Evolutionary conservation across 2,888 invertebrate species (phyloP).

Genomic region (Notocelia uddmanniana): DNA sequence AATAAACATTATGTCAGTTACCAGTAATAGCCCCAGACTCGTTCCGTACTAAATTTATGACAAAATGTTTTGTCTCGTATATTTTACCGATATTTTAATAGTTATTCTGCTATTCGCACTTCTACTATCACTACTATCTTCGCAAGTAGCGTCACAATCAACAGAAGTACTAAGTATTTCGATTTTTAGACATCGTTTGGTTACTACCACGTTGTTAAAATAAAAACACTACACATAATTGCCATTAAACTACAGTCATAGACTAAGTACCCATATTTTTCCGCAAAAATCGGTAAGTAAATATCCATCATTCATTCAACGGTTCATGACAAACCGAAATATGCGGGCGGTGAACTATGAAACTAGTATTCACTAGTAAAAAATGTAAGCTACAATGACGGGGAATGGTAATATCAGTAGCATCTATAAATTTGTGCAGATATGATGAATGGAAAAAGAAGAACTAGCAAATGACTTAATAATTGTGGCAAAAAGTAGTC

Average conservation of each 20-base stretch:
- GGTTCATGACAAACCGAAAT: slow-evolving; percentile 1
- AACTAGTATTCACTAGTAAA: background rate
- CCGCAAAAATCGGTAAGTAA: background rate
- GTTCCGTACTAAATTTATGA: too few species aligned
- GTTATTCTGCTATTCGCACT: too few species aligned
- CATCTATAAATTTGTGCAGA: slow-evolving; percentile 7
- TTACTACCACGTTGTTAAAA: background rate
- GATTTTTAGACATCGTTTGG: background rate
- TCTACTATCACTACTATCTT: too few species aligned
- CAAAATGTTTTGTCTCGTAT: too few species aligned
- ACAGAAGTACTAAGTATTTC: too few species aligned
- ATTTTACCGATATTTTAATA: too few species aligned
- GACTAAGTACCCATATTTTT: background rate
- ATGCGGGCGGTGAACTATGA: background rate
- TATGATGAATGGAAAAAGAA: slow-evolving; percentile 30
- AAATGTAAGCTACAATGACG: background rate
- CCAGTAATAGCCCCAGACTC: too few species aligned
- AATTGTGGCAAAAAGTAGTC: slow-evolving; percentile 16
- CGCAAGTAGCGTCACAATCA: too few species aligned
- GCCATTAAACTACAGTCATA: background rate
- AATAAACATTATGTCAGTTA: too few species aligned
- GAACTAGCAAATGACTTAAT: slow-evolving; percentile 14
- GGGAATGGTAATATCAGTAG: background rate
- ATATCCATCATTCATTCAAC: slow-evolving; percentile 16
- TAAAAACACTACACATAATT: background rate